Percentiles rank a stretch among this genome's conserved stretches.
Conservation (phyloP, 2,888 invertebrate species). For the Congeria kusceri region DNA sequence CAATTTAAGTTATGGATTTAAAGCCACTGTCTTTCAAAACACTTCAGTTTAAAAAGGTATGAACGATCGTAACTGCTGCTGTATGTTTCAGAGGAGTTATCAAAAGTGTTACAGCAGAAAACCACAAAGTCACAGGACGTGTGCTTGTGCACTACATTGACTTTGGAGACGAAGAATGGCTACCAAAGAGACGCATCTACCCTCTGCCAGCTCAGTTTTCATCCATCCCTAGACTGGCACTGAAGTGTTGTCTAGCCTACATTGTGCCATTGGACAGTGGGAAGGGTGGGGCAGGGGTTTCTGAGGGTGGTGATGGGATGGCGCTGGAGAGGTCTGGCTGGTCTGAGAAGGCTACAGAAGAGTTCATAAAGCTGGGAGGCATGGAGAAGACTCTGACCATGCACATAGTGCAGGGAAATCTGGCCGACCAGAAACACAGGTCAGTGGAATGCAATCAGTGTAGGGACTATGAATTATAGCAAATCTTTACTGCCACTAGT, state of each 20-base stretch:
- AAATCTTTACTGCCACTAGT: too few relatives aligned
- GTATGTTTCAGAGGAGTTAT: constrained; percentile 40
- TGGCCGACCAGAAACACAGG: constrained; percentile 34
- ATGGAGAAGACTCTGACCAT: constrained; percentile 64
- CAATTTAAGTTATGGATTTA: too few relatives aligned
- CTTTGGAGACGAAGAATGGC: constrained; percentile 93
- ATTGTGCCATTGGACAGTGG: constrained; percentile 59
- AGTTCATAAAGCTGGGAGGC: constrained; percentile 56
- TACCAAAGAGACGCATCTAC: constrained; percentile 89
- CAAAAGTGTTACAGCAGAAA: constrained; percentile 20
- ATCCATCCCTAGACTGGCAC: constrained; percentile 91
- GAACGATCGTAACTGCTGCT: too few relatives aligned
- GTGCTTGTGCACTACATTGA: constrained; percentile 91
- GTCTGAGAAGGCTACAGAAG: constrained; percentile 47
- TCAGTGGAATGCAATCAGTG: background rate
- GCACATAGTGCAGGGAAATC: constrained; percentile 62
- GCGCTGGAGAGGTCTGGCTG: constrained; percentile 31
- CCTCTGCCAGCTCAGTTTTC: constrained; percentile 91
- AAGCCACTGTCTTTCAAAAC: too few relatives aligned
- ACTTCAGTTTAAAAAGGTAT: too few relatives aligned
- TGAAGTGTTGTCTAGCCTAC: constrained; percentile 92
- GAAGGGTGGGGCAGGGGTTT: background rate
- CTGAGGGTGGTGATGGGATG: constrained; percentile 4
- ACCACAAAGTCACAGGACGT: constrained; percentile 36
- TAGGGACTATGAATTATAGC: too few relatives aligned